A percentile compares a stretch with the other conserved stretches of the same genome.
These are phyloP conservation scores for Setophaga coronata DNA, from an alignment of 2,113 vertebrate genomes.

Conservation along the genomic window DNA sequence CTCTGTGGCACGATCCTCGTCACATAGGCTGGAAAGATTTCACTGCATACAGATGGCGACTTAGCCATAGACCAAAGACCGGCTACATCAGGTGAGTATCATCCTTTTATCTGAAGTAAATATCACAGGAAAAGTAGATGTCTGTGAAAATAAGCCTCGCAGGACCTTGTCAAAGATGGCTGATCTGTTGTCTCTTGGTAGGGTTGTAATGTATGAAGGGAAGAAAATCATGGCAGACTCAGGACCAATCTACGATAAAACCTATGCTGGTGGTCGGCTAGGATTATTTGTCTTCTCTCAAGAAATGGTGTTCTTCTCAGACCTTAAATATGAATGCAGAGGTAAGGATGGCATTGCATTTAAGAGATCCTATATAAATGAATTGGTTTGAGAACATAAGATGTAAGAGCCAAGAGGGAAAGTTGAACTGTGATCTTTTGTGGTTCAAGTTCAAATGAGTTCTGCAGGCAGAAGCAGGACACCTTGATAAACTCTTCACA, in stretches of 20 bases:
- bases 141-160: neutral
- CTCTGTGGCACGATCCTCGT: conserved; percentile 96
- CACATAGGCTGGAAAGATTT: conserved; percentile 98
- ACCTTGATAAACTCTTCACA: neutral
- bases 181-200: conserved; percentile 38
- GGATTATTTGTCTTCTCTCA: conserved; percentile 98
- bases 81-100: conserved; percentile 90
- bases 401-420: neutral
- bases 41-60: conserved; percentile 97
- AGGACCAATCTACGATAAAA: conserved; percentile 94
- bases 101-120: neutral
- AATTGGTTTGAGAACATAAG: neutral
- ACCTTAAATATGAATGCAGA: conserved; percentile 98
- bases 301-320: conserved; percentile 99
- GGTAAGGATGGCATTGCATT: conserved; percentile 75
- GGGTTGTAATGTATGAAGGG: conserved; percentile 97
- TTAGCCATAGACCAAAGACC: conserved; percentile 94
- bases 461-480: neutral
- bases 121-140: neutral
- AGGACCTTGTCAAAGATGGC: neutral
- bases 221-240: conserved; percentile 99
- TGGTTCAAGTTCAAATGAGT: neutral
- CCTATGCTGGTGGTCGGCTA: conserved; percentile 93
- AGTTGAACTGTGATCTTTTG: neutral
- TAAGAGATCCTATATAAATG: neutral